Conservation (phyloP, 2,888 invertebrate species). For the Melangyna quadrimaculata region DNA sequence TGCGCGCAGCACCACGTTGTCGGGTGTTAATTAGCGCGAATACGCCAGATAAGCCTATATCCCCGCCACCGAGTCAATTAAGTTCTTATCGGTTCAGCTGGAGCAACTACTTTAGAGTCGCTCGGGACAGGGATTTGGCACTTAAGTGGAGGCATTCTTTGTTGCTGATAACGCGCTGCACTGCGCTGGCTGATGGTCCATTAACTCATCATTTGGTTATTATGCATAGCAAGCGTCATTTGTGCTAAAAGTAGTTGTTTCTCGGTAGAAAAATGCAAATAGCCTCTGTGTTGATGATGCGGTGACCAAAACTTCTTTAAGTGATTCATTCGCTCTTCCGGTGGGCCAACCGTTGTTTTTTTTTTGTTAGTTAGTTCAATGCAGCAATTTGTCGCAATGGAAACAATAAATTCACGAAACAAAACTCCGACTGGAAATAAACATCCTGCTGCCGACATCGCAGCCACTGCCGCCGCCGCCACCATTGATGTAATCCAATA, state of each 20-base stretch:
- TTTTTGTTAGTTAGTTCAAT: constrained; percentile 12
- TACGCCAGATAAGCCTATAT: constrained; percentile 64
- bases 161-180: constrained; percentile 43
- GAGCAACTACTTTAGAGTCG: constrained; percentile 54
- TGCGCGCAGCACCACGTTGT: constrained; percentile 63
- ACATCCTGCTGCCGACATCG: not conserved
- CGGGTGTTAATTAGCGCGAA: constrained; percentile 71
- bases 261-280: constrained; percentile 62
- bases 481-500: constrained; percentile 63
- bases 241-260: constrained; percentile 22
- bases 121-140: constrained; percentile 52
- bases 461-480: not conserved
- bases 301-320: constrained; percentile 12
- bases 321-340: constrained; percentile 63
- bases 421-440: constrained; percentile 45
- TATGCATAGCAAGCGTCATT: not conserved
- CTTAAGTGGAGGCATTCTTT: constrained; percentile 55
- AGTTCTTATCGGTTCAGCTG: constrained; percentile 56
- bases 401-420: constrained; percentile 62
- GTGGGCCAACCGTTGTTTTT: constrained; percentile 10
- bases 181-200: constrained; percentile 22
- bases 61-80: constrained; percentile 66
- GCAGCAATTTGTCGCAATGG: constrained; percentile 68
- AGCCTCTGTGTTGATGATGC: not conserved
- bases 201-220: constrained; percentile 54